Base-by-base conservation (phyloP, 2,113 vertebrate genomes). In the Epinephelus lanceolatus region DNA sequence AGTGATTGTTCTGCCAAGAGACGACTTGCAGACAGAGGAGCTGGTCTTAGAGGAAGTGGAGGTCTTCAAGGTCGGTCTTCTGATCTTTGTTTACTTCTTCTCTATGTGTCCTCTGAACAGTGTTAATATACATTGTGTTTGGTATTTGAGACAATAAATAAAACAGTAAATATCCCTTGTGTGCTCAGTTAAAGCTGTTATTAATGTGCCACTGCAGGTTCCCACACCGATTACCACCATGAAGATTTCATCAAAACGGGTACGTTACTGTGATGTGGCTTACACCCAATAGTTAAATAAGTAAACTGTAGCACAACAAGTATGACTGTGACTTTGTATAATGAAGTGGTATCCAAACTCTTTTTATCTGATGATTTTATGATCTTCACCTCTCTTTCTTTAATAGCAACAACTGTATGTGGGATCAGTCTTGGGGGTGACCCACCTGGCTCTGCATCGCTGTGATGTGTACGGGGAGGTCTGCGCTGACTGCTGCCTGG, bases 191-290 rank as follows among this genome's bases (percentile, higher is more conserved):
- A 51, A 57, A 40, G 14, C 21, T 78, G 14, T 17, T 79, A 9
- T 45, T 56, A 8, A 57, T 60, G 74, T 76, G 40, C 49, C 14
- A 37, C 5, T 93, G 66, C 88, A 99, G 98, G 94, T 98, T 69
- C 97, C 98, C 9, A 97, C 96, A 0, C 91, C 97, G 17, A 96
- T 99, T 74, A 98, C 97, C 88, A 98, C 97, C 0, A 99, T 99
- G 98, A 99, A 97, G 94, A 99, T 99, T 91, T 99, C 98, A 79
- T 99, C 98, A 25, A 99, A 99, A 95, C 94, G 98, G 94, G 98
- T 99, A 93, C 93, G 96, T 86, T 71, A 5, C 21, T 14, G 45
- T 51, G 13, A 65, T 47, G 27, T 37, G 0, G 21, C 6, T 77
- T 42, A 17, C 33, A 10, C 71, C 2, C 49, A 71, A 40, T 47